phyloP scores from a whole-genome alignment of 1,140 invertebrate genomes.

The Stegodyphus mimosarum region DNA sequence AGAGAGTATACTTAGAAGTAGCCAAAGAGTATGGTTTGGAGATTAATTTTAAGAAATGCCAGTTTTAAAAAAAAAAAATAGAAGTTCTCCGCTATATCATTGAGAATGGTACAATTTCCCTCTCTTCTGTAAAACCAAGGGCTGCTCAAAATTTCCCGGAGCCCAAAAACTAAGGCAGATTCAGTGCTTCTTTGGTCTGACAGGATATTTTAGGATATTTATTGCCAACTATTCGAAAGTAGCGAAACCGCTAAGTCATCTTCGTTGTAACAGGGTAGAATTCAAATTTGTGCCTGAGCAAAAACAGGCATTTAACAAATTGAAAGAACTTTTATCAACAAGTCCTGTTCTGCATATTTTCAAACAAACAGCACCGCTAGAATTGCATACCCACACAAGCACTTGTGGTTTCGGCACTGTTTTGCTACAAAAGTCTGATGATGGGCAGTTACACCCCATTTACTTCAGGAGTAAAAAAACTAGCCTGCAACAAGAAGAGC shows the following conservation, averaged over 20 bases:
- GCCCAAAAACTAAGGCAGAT: conserved; percentile 64
- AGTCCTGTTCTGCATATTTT: no score
- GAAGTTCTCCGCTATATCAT: no score
- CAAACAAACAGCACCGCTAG: no score
- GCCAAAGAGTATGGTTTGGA: no score
- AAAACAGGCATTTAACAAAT: conserved; percentile 65
- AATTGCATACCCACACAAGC: no score
- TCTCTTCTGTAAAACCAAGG: no score
- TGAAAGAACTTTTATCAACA: conserved; percentile 65
- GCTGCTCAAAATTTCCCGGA: conserved; percentile 57
- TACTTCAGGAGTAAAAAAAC: conserved; percentile 16
- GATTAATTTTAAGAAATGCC: no score
- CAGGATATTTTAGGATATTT: conserved; percentile 66
- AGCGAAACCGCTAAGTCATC: conserved; percentile 65
- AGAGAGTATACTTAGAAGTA: no score
- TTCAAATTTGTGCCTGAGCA: conserved; percentile 66
- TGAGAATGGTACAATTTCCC: no score
- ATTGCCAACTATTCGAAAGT: conserved; percentile 64
- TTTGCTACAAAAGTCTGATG: no score
- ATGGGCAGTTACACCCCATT: conserved; percentile 2
- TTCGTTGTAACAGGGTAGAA: conserved; percentile 67
- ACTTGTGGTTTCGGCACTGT: no score
- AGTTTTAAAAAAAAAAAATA: no score
- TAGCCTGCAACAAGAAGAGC: not conserved
- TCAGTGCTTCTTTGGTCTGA: conserved; percentile 65